Percentiles rank a stretch among this genome's conserved stretches.
Evolutionary conservation across 1,140 invertebrate species (phyloP).

Genomic region (Saccostrea glomerata): DNA sequence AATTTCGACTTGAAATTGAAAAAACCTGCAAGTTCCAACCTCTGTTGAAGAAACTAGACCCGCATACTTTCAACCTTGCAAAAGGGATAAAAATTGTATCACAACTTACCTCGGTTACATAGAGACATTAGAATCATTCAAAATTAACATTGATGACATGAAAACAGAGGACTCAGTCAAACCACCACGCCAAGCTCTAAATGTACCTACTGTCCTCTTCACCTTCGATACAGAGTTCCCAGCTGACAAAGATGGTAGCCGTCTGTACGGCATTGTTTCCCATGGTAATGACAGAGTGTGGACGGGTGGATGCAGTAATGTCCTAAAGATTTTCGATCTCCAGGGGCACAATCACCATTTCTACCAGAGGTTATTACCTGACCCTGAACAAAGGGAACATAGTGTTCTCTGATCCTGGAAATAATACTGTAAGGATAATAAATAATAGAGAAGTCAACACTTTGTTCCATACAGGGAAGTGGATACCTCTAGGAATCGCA

Average conservation of each 20-base stretch:
- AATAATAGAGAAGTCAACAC: neutral
- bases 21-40: neutral
- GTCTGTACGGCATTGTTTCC: neutral
- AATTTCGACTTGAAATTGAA: neutral
- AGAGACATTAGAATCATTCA: neutral
- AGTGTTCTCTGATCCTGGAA: neutral
- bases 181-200: neutral
- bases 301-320: neutral
- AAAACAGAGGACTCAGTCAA: neutral
- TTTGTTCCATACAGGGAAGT: neutral
- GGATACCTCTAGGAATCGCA: neutral
- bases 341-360: neutral
- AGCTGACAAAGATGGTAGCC: neutral
- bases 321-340: neutral
- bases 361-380: neutral
- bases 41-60: neutral
- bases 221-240: neutral
- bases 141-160: neutral
- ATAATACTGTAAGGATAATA: neutral
- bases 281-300: neutral
- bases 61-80: too few species aligned
- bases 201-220: neutral
- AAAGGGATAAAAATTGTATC: neutral
- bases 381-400: neutral
- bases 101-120: neutral